A percentile compares a stretch with the other conserved stretches of the same genome.
These are phyloP conservation scores for Loriculus beryllinus DNA, from an alignment of 2,797 vertebrate genomes.

Conservation along the genomic window DNA sequence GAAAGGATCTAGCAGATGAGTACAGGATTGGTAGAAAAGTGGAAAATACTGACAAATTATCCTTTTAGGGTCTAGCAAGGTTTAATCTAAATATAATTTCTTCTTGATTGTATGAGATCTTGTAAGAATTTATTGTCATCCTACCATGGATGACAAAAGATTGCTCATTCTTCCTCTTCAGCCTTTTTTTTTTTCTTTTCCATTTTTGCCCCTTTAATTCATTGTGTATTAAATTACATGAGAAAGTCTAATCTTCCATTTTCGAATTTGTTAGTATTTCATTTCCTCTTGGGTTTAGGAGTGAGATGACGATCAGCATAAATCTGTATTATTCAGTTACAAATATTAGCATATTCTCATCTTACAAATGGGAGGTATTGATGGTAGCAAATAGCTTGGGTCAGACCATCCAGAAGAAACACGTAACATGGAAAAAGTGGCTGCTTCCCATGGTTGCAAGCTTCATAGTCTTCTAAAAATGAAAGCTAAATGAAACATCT, in stretches of 20 bases:
- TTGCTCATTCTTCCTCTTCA: slow-evolving; percentile 24
- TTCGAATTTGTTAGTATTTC: slow-evolving; percentile 21
- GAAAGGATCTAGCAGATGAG: slow-evolving; percentile 45
- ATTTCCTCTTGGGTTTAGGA: not conserved
- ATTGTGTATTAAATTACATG: not conserved
- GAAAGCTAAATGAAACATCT: not conserved
- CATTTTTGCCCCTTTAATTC: not conserved
- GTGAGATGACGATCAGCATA: not conserved
- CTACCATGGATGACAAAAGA: slow-evolving; percentile 50
- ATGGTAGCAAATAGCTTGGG: not conserved
- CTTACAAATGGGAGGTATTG: not conserved
- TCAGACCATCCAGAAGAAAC: not conserved
- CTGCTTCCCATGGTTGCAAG: not conserved
- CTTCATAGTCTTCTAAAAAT: not conserved
- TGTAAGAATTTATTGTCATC: slow-evolving; percentile 59
- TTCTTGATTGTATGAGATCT: slow-evolving; percentile 38
- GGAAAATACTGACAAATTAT: slow-evolving; percentile 69
- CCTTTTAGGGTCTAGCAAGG: slow-evolving; percentile 48
- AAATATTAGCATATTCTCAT: not conserved
- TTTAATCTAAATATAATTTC: slow-evolving; percentile 73
- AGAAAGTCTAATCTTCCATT: not conserved
- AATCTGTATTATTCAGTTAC: not conserved
- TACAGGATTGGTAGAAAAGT: slow-evolving; percentile 61
- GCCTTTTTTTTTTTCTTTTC: not conserved
- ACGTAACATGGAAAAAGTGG: not conserved